These are phyloP conservation scores for Caenorhabditis latens DNA, from an alignment of 1,140 invertebrate genomes.

Conservation along the genomic window DNA sequence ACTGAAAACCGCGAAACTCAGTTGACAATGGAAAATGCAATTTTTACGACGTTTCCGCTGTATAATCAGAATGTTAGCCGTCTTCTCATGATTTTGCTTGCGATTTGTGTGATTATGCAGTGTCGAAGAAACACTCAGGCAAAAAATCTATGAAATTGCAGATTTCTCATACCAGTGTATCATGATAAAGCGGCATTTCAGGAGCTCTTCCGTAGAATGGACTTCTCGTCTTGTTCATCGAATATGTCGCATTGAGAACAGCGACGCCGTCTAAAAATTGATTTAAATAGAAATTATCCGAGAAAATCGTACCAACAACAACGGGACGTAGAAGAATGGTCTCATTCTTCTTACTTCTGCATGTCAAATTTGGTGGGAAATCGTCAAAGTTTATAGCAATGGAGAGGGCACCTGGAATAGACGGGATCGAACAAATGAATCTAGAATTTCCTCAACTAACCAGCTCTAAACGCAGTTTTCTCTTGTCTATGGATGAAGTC, in stretches of 20 bases:
- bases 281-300: background rate
- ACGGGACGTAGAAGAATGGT: background rate
- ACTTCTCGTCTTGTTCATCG: background rate
- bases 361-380: background rate
- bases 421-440: too few species aligned
- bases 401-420: background rate
- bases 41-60: too few species aligned
- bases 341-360: background rate
- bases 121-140: too few species aligned
- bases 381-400: background rate
- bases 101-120: too few species aligned
- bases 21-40: too few species aligned
- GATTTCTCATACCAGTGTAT: background rate
- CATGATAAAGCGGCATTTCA: background rate
- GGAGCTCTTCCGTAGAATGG: background rate
- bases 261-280: constrained; percentile 30
- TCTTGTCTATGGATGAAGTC: too few species aligned
- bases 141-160: too few species aligned
- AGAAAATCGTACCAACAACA: background rate
- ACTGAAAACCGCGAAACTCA: too few species aligned
- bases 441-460: too few species aligned
- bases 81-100: too few species aligned
- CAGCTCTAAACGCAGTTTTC: too few species aligned
- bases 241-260: background rate
- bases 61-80: too few species aligned